Base-by-base conservation (phyloP, 37 sponge, comb jelly and placozoan species). In the Diacarnus erythraeanus region DNA sequence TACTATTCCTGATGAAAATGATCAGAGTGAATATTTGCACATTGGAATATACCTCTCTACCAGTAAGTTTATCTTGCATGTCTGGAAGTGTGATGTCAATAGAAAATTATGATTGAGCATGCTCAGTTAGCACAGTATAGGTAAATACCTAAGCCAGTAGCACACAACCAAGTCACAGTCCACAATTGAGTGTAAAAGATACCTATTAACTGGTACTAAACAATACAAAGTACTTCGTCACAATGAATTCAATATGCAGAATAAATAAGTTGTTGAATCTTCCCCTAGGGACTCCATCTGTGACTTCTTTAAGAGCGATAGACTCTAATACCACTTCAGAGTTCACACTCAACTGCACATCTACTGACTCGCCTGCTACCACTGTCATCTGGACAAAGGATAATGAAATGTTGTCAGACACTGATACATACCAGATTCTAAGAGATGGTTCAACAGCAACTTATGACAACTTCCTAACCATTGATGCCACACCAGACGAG, bases 351-450 rank as follows among this genome's bases (percentile, higher is more conserved):
- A 74, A 74, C 35, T 74, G 74, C 27, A 56, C 33, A 5, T 74
- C 74, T 31, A 74, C 3, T 1, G 74, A 51, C 27, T 74, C 74
- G 26, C 74, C 74, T 74, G 74, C 74, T 27, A 31, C 74, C 56
- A 74, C 74, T 74, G 74, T 74, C 57, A 27, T 54, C 47, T 74
- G 74, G 74, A 74, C 57, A 18, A 54, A 54, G 35, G 74, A 74
- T 56, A 26, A 12, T 51, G 57, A 34, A 8, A 8, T 29, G 34
- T 51, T 74, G 1, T 5, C 15, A 23, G 54, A 51, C 33, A 23
- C 47, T 5, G n/a, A 21, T 43, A 51, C 57, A 1, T 69, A 37
- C 18, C 74, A 74, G 57, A 47, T 27, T 30, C 57, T 74, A 35
- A 9, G 30, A 74, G 74, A 69, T 69, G 69, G 69, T 35, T 10